Conservation (phyloP, 2,113 vertebrate genomes). For the Carlito syrichta region DNA sequence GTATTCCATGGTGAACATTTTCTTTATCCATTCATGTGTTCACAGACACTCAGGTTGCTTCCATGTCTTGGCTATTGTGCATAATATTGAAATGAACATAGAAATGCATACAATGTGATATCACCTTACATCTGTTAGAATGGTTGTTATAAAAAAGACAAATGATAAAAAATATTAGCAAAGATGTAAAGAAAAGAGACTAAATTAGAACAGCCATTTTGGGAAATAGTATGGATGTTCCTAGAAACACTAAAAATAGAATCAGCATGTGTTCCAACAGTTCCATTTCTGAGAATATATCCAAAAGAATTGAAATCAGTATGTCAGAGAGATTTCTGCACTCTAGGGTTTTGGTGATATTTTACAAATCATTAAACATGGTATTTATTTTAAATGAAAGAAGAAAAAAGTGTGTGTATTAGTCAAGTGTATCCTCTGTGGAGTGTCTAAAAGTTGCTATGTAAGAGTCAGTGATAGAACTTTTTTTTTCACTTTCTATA, state of each 20-base stretch:
- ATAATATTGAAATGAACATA: neutral
- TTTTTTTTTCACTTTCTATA: neutral
- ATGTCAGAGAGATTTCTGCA: neutral
- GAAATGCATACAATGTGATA: neutral
- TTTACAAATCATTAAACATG: neutral
- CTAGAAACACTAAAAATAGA: neutral
- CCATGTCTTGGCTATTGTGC: neutral
- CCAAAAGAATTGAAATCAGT: neutral
- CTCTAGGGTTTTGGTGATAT: neutral
- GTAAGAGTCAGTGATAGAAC: neutral
- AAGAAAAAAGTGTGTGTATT: neutral
- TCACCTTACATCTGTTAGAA: neutral
- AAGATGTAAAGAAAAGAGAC: neutral
- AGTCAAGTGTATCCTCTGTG: neutral
- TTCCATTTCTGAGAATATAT: neutral
- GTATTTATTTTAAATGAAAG: neutral
- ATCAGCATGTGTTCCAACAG: neutral
- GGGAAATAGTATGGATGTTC: neutral
- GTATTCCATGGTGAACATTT: neutral
- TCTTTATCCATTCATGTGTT: neutral
- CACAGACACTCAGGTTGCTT: neutral
- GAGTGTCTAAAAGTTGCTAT: neutral
- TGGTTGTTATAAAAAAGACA: neutral
- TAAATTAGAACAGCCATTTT: neutral
- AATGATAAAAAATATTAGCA: neutral